Evolutionary conservation across 2,888 invertebrate species (phyloP), one percentile per base, ranked within the genome.

Genomic region (Chaetoderma sp.): DNA sequence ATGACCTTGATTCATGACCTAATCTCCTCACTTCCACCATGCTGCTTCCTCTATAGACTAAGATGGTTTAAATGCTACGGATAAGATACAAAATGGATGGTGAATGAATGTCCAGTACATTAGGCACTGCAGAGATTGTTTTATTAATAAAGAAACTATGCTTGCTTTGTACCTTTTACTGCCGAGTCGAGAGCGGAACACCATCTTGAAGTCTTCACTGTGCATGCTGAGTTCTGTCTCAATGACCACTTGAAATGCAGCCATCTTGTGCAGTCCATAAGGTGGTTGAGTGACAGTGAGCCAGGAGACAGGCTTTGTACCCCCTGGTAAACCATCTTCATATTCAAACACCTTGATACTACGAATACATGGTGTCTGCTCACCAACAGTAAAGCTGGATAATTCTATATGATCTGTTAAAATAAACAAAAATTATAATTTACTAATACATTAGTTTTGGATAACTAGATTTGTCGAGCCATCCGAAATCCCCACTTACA

Each of bases 161-260:
- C n/a, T n/a, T n/a, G n/a, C n/a, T n/a, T n/a, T n/a, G n/a, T 61
- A 81, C 80, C 74, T 80, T 64, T 76, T 72, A 36, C 66, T 68
- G 23, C 80, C 82, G 25, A 78, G 73, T 58, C 87, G 81, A 1
- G 88, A 86, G 3, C 85, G 81, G 66, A 89, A 87, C 56, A 88
- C 85, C 88, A 89, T 88, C 50, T 87, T 84, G 75, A 89, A 89
- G 74, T 89, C 88, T 49, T 89, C 88, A 72, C 88, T 88, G 68
- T 87, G 84, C 39, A 89, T 81, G 18, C 85, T 86, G 4, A 88
- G 78, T 58, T 89, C 88, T 6, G 87, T 86, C 78, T 89, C 88
- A 44, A 89, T 73, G 6, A 88, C 88, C 25, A 89, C 76, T 74
- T 88, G 85, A 74, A 83, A 86, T 36, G 78, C 71, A 33, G 71